Percentiles rank a stretch among this genome's conserved stretches.
Evolutionary conservation across 2,888 invertebrate genomes (phyloP).

Genomic region (Acronicta aceris): DNA sequence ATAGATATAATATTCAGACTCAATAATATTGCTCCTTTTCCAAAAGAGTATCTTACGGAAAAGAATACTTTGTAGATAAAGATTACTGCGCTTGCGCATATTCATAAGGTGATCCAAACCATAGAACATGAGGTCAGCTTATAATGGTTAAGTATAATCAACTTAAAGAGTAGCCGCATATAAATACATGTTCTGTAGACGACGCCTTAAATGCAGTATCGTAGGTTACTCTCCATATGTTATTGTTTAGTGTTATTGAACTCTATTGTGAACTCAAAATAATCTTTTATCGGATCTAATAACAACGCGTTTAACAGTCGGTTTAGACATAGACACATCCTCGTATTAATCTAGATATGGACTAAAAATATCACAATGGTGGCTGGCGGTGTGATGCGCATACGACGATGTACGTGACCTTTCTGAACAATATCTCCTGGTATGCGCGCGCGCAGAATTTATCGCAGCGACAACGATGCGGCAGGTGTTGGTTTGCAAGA

Average conservation of each 20-base stretch:
- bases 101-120: too few species aligned
- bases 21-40: too few species aligned
- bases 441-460: conserved; percentile 51
- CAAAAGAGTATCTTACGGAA: too few species aligned
- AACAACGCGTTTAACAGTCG: conserved; percentile 41
- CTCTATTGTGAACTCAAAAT: conserved; percentile 32
- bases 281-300: conserved; percentile 33
- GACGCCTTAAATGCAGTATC: too few species aligned
- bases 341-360: conserved; percentile 51
- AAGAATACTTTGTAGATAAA: too few species aligned
- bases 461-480: conserved; percentile 47
- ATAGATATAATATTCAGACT: too few species aligned
- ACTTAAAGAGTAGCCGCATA: too few species aligned
- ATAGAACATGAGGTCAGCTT: too few species aligned
- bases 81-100: too few species aligned
- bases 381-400: conserved; percentile 13
- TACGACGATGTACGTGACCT: conserved; percentile 44
- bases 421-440: conserved; percentile 49
- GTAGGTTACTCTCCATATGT: conserved; percentile 10
- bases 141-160: too few species aligned
- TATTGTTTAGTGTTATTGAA: conserved; percentile 34
- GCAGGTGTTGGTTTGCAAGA: conserved; percentile 23
- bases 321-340: conserved; percentile 41
- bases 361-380: conserved; percentile 41
- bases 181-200: too few species aligned